Evolutionary conservation across 2,888 invertebrate genomes (phyloP), one percentile per base, ranked within the genome.

Genomic region (Chaetoderma sp.): DNA sequence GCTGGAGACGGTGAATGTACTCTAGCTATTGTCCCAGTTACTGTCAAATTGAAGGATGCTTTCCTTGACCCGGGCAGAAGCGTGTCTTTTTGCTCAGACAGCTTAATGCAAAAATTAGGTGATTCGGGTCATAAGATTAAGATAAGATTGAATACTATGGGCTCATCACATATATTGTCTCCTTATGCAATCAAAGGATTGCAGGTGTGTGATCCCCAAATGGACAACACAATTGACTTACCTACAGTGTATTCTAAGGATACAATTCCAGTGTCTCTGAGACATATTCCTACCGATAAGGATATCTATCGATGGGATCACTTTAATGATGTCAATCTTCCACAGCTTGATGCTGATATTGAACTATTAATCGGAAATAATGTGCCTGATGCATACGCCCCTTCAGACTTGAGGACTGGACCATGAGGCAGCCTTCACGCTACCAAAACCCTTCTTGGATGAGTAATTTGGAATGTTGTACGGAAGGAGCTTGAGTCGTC

Each of bases 181-280:
- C 21, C 13, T 23, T 49, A 23, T 13, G 16, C 16, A 49, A 16
- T 23, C 28, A 10, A 16, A 49, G 23, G 28, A 27, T 16, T 49
- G 5, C 25, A 49, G 23, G 25, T 23, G 28, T 23, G 49, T 27
- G 16, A 16, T 49, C 10, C 16, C 49, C 16, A 28, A 49, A 6
- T n/a, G 49, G 5, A 49, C 28, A 28, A 58, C 13, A 23, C 33
- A 5, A 32, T 68, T 16, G 42, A 65, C 45, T 25, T 68, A 23
- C 65, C 68, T n/a, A 44, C 16, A 5, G 56, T 64, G 16, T 67
- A 64, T 36, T 42, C 67, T 6, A 63, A 64, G 32, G 56, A 60
- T 27, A 32, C 50, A 25, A 67, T 64, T 47, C 67, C 67, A 42
- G 67, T 67, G 18, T 16, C 28, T 30, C 18, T 49, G 18, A 10